Evolutionary conservation across 2,888 invertebrate genomes (phyloP).

Genomic region (Dorcus parallelipipedus): DNA sequence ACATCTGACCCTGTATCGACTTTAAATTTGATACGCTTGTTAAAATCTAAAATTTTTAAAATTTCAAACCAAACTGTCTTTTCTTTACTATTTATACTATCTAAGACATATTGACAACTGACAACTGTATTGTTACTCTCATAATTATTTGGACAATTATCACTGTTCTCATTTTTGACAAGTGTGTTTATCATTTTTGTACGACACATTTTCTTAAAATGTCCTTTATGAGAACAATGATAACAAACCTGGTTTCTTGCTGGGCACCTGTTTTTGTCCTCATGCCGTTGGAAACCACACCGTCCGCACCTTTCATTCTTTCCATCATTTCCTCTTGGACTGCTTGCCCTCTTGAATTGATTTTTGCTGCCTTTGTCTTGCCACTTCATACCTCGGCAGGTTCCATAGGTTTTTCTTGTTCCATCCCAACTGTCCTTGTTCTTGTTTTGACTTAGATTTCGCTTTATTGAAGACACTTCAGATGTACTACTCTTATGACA

Average conservation of each 20-base stretch:
- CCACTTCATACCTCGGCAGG: not conserved
- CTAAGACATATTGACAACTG: not conserved
- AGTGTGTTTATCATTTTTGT: slow-evolving; percentile 3
- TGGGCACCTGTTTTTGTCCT: too few relatives aligned
- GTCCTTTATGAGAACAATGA: slow-evolving; percentile 3
- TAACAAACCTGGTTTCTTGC: not conserved
- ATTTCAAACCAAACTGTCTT: slow-evolving; percentile 8
- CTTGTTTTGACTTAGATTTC: not conserved
- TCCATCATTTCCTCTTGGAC: too few relatives aligned
- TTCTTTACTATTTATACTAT: not conserved
- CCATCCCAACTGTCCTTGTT: not conserved
- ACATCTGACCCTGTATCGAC: slow-evolving; percentile 21
- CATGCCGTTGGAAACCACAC: too few relatives aligned
- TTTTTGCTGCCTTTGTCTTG: not conserved
- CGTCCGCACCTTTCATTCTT: too few relatives aligned
- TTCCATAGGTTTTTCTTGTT: not conserved
- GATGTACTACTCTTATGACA: not conserved
- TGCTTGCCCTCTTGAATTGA: not conserved
- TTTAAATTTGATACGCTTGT: slow-evolving; percentile 17
- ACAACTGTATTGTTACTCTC: not conserved
- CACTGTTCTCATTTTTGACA: not conserved
- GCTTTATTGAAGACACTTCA: not conserved
- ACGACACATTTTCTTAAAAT: slow-evolving; percentile 4
- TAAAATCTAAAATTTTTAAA: slow-evolving; percentile 5
- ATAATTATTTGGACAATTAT: not conserved